Evolutionary conservation across 2,113 vertebrate genomes (phyloP).

Genomic region (Emydura subglobosa): DNA sequence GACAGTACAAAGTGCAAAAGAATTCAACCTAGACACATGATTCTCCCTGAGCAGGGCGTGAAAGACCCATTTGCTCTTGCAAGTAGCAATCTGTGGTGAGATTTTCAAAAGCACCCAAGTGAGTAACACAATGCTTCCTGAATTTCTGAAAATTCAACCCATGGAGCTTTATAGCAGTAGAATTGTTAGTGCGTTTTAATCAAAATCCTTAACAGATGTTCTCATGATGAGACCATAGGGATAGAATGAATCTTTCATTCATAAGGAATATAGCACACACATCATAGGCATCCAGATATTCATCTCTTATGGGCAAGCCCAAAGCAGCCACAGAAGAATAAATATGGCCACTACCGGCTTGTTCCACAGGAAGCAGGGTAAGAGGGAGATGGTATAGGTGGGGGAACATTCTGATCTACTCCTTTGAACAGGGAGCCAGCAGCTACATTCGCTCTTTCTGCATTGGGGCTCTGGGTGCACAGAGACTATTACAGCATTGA

Average conservation of each 20-base stretch:
- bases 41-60: background rate
- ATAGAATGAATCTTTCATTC: background rate
- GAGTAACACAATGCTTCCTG: background rate
- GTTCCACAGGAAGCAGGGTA: background rate
- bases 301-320: background rate
- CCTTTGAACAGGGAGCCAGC: background rate
- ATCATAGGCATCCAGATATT: background rate
- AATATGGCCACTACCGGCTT: fast-evolving
- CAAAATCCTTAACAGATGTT: background rate
- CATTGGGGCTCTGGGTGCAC: fast-evolving
- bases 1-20: background rate
- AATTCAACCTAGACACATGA: background rate
- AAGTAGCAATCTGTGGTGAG: background rate
- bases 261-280: background rate
- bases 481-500: fast-evolving
- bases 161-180: background rate
- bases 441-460: background rate
- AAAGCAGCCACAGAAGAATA: background rate
- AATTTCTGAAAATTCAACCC: background rate
- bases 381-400: background rate
- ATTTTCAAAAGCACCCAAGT: background rate
- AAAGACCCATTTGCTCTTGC: background rate
- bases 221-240: background rate
- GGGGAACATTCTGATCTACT: background rate
- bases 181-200: background rate